phyloP scores from a whole-genome alignment of 1,140 invertebrate species.

The Mamestra configurata region DNA sequence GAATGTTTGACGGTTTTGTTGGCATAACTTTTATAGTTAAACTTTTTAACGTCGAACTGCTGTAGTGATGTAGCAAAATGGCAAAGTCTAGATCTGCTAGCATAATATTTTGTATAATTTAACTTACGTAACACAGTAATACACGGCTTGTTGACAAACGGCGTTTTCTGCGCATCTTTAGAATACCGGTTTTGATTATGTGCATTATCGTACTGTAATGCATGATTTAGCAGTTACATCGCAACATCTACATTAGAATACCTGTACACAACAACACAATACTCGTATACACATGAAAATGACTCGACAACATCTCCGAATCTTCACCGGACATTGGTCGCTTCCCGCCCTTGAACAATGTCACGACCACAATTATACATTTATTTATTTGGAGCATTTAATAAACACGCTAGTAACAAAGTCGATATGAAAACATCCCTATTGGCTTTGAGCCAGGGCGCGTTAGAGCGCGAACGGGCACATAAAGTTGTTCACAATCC shows the following conservation, averaged over 20 bases:
- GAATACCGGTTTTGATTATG: not conserved
- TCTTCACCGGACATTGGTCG: conserved; percentile 34
- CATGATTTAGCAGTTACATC: not conserved
- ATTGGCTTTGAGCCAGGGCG: conserved; percentile 32
- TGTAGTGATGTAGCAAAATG: not conserved
- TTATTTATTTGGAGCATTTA: conserved; percentile 32
- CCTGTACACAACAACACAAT: not conserved
- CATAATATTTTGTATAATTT: not conserved
- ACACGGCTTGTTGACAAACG: no score
- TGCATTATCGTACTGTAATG: not conserved
- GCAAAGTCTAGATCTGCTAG: not conserved
- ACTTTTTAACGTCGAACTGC: not conserved
- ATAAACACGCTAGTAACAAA: conserved; percentile 20
- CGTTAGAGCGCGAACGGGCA: conserved; percentile 28
- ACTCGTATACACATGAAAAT: not conserved
- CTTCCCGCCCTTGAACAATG: conserved; percentile 18
- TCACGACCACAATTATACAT: conserved; percentile 36
- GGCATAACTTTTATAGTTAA: not conserved
- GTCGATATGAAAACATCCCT: conserved; percentile 35
- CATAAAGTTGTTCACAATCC: conserved; percentile 38
- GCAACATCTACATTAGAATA: not conserved
- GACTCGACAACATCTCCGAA: conserved; percentile 3
- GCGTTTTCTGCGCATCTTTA: not conserved
- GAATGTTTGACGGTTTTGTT: conserved; percentile 4
- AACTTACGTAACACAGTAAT: not conserved